These are phyloP conservation scores for Drosophila colorata DNA, from an alignment of 2,888 invertebrate species.

Conservation along the genomic window DNA sequence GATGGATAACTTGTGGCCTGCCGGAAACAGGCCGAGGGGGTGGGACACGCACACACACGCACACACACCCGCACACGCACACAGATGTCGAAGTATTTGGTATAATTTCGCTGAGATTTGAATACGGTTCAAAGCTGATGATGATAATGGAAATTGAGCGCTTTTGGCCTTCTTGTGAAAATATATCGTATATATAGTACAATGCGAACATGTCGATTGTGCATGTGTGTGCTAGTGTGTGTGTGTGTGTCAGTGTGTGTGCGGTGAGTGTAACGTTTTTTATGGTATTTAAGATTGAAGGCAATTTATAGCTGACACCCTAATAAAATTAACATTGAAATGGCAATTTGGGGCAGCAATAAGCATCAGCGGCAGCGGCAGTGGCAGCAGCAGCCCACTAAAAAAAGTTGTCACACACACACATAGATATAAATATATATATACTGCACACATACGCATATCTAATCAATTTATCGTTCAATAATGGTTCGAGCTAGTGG, in stretches of 20 bases:
- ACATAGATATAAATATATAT: conserved; percentile 22
- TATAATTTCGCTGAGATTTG: conserved; percentile 69
- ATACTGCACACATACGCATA: conserved; percentile 49
- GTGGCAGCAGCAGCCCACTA: conserved; percentile 32
- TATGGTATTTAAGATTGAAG: conserved; percentile 83
- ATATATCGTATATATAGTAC: conserved; percentile 15
- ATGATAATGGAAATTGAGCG: conserved; percentile 75
- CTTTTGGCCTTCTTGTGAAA: conserved; percentile 36
- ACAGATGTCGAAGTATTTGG: conserved; percentile 40
- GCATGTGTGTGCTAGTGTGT: conserved; percentile 11
- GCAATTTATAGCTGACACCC: conserved; percentile 82
- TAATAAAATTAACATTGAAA: conserved; percentile 84
- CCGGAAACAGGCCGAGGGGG: conserved; percentile 16
- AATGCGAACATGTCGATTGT: conserved; percentile 47
- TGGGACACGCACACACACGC: conserved; percentile 4
- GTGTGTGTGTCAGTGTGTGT: conserved; percentile 16
- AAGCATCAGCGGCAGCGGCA: conserved; percentile 56
- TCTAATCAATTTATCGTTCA: conserved; percentile 83
- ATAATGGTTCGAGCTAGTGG: conserved; percentile 73
- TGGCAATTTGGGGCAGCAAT: conserved; percentile 79
- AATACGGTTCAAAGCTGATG: conserved; percentile 76
- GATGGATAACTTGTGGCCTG: conserved; percentile 79
- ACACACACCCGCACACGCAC: conserved; percentile 4
- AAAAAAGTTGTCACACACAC: conserved; percentile 45
- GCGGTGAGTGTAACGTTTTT: conserved; percentile 65